phyloP scores from a whole-genome alignment of 2,113 vertebrate species.

The Montifringilla adamsi region DNA sequence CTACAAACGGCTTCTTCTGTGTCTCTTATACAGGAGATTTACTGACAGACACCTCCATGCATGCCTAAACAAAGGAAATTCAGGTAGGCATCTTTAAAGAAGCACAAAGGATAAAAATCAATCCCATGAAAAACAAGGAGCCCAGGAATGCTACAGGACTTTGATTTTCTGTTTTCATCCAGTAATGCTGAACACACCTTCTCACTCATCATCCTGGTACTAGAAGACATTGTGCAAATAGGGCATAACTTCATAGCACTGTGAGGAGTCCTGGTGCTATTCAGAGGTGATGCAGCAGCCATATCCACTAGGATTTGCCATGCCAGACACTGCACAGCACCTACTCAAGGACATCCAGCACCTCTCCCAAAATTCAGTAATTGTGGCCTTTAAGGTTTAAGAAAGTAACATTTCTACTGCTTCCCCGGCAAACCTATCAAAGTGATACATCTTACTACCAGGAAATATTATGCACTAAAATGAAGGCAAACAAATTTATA shows the following conservation, averaged over 20 bases:
- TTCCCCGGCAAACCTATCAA: neutral
- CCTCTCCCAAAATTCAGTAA: neutral
- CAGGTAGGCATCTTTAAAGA: neutral
- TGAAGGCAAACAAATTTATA: neutral
- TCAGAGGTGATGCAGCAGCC: neutral
- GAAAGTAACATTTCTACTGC: neutral
- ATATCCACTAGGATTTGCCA: neutral
- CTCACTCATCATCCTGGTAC: neutral
- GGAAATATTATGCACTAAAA: neutral
- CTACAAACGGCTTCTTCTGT: neutral
- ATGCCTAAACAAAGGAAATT: neutral
- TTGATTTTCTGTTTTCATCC: neutral
- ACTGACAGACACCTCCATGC: neutral
- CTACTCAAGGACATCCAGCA: neutral
- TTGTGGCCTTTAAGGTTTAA: neutral
- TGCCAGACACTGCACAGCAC: neutral
- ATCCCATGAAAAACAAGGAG: neutral
- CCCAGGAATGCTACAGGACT: neutral
- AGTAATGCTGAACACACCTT: neutral
- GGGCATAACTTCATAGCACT: neutral
- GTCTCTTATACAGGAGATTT: neutral
- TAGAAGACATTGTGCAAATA: neutral
- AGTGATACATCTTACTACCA: neutral
- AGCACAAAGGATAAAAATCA: neutral
- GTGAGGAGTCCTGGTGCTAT: neutral